Conservation (phyloP, 2,888 invertebrate genomes). For the Ferrisia virgata region DNA sequence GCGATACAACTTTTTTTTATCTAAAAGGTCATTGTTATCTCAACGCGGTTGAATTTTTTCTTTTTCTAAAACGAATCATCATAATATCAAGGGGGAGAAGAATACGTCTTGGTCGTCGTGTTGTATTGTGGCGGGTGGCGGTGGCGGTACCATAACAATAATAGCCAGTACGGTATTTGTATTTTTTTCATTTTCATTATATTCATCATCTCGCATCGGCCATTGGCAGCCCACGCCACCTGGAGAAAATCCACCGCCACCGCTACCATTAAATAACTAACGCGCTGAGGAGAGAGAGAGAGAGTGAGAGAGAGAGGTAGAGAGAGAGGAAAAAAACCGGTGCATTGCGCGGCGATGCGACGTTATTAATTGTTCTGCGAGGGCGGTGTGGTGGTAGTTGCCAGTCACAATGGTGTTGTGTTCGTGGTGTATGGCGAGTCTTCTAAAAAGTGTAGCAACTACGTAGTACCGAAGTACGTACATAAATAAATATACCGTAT, state of each 20-base stretch:
- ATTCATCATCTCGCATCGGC: conserved; percentile 14
- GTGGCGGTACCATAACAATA: background rate
- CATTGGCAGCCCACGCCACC: conserved; percentile 21
- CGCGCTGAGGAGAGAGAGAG: background rate
- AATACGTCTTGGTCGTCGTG: background rate
- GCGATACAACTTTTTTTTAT: conserved; percentile 25
- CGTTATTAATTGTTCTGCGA: conserved; percentile 27
- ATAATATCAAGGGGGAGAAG: background rate
- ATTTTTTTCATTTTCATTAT: background rate
- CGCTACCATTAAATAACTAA: background rate
- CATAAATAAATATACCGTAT: too few species aligned
- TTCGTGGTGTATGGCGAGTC: too few species aligned
- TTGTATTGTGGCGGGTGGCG: background rate
- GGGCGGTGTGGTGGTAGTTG: background rate
- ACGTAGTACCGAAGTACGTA: too few species aligned
- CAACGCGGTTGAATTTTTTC: conserved; percentile 1
- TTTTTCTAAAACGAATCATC: background rate
- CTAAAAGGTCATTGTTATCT: conserved; percentile 30
- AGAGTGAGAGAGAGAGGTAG: too few species aligned
- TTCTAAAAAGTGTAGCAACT: too few species aligned
- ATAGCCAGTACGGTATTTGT: background rate
- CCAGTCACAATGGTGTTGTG: too few species aligned
- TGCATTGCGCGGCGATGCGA: background rate
- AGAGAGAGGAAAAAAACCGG: background rate
- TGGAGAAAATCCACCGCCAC: background rate